Conservation (phyloP, 1,140 invertebrate species). For the Colletes latitarsis region DNA sequence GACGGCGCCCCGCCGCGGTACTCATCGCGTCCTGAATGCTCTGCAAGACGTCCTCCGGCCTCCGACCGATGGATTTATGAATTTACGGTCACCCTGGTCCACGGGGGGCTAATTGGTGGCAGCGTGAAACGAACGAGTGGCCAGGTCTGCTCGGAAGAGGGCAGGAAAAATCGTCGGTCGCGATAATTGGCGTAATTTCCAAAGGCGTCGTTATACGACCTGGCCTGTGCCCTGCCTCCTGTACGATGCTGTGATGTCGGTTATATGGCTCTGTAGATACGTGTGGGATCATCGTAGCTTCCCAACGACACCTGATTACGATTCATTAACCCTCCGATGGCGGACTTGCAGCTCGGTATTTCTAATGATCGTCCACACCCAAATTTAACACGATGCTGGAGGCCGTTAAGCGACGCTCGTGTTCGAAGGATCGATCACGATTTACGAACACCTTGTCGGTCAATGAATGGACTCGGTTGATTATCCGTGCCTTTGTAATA, state of each 20-base stretch:
- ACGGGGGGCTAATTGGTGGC: slow-evolving; percentile 64
- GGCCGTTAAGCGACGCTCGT: not conserved
- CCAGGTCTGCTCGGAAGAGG: not conserved
- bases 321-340: not conserved
- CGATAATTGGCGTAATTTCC: slow-evolving; percentile 47
- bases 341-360: not conserved
- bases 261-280: not conserved
- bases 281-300: not conserved
- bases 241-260: not conserved
- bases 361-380: too few species aligned
- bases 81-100: slow-evolving; percentile 55
- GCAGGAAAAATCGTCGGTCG: slow-evolving; percentile 4
- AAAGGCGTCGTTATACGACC: not conserved
- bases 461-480: not conserved
- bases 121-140: slow-evolving; percentile 49
- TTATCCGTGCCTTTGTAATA: not conserved
- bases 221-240: not conserved
- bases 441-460: not conserved
- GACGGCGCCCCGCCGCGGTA: slow-evolving; percentile 51
- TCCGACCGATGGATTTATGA: slow-evolving; percentile 63
- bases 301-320: slow-evolving; percentile 6
- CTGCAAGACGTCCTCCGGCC: slow-evolving; percentile 21
- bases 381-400: too few species aligned
- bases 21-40: slow-evolving; percentile 58
- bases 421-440: not conserved